Base-by-base conservation (phyloP, 2,113 vertebrate species). In the Tangachromis dhanisi region DNA sequence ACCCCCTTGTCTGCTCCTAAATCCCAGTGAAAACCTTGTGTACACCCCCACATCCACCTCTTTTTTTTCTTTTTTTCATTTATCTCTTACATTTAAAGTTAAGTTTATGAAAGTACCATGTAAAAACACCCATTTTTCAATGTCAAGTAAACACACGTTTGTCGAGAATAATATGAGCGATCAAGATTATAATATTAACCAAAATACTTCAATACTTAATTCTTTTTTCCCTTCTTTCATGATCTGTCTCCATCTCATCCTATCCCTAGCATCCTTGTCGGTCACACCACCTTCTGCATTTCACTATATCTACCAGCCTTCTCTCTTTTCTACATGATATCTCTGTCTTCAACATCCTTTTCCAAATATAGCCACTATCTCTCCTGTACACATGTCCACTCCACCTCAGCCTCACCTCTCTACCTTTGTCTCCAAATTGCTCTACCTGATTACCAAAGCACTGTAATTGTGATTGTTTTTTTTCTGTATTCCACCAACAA, bases 121-220 rank as follows among this genome's bases (percentile, higher is more conserved):
- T 45, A 29, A 19, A 76, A 29, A 47, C 21, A 47, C 9, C 21
- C 38, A 76, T 47, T 76, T 76, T 73, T 29, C 14, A 47, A 29
- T 47, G 21, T 71, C n/a, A 8, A 71, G 12, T 24, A 71, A 71
- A 42, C 21, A 13, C 66, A 71, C 0, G 5, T 42, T 71, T 71
- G n/a, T 42, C 2, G 1, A 26, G 66, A 71, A 42, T 26, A 42
- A 42, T 24, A 24, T 71, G 66, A 45, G 14, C 9, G 2, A 73
- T 45, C 21, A 73, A 73, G 68, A 73, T 26, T 73, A 73, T 10
- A 45, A 45, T 73, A 45, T 45, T 16, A 40, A 73, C 8, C 40
- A 45, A 26, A 45, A 73, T 45, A 42, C 12, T 13, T 26, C 24
- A 26, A 26, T 26, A 26, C 24, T 26, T 26, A 26, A 26, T 26